A percentile compares a stretch with the other conserved stretches of the same genome.
Evolutionary conservation across 2,113 vertebrate genomes (phyloP).

Genomic region (Coreoperca whiteheadi): DNA sequence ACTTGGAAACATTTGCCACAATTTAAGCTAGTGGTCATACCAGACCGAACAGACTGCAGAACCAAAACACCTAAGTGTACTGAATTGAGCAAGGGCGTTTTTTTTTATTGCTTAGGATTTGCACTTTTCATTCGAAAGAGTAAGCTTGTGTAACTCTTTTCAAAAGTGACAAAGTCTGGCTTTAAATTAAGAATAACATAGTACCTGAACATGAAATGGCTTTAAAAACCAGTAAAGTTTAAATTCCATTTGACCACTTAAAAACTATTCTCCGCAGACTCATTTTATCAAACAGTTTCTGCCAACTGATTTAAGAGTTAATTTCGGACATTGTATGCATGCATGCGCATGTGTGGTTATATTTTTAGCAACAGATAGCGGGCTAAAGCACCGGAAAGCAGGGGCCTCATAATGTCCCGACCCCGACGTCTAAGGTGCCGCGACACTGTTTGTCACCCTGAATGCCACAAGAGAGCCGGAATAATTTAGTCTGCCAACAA

Average conservation of each 20-base stretch:
- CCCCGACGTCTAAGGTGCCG: slow-evolving; percentile 89
- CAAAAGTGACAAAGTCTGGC: not conserved
- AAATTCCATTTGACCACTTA: not conserved
- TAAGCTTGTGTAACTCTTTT: not conserved
- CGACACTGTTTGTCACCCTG: slow-evolving; percentile 88
- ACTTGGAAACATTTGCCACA: not conserved
- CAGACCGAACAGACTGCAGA: not conserved
- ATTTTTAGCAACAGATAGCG: not conserved
- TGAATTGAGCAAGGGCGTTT: not conserved
- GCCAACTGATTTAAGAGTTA: not conserved
- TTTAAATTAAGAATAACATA: not conserved
- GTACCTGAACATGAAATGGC: not conserved
- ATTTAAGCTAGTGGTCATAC: not conserved
- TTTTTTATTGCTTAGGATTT: not conserved
- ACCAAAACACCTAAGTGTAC: not conserved
- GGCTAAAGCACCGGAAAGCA: slow-evolving; percentile 38
- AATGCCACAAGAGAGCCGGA: slow-evolving; percentile 92
- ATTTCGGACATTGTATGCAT: not conserved
- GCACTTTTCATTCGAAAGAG: not conserved
- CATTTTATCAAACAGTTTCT: not conserved
- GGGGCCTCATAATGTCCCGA: slow-evolving; percentile 63
- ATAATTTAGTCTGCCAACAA: slow-evolving; percentile 91
- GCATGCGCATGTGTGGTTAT: not conserved
- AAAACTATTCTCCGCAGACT: not conserved
- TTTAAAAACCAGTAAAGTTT: not conserved